These are phyloP conservation scores for Falco novaeseelandiae DNA, from an alignment of 2,797 vertebrate genomes.

Conservation along the genomic window DNA sequence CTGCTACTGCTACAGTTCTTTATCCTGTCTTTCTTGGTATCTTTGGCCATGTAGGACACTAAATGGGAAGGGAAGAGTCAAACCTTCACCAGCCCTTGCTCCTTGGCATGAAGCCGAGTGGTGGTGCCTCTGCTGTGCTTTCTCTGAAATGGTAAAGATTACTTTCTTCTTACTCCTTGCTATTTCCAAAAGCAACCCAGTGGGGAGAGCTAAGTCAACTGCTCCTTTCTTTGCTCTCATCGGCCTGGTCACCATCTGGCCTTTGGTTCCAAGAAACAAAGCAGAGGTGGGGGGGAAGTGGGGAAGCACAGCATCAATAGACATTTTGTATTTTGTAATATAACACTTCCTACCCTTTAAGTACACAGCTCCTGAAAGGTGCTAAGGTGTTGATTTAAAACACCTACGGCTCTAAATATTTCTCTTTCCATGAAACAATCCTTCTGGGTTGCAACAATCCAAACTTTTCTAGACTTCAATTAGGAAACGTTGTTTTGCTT, in stretches of 20 bases:
- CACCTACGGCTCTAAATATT: neutral
- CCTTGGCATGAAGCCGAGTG: neutral
- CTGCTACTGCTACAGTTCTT: neutral
- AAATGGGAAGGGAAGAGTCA: neutral
- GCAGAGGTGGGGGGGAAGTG: accelerated
- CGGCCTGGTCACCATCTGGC: neutral
- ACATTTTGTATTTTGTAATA: neutral
- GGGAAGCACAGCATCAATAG: neutral
- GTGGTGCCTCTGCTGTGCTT: neutral
- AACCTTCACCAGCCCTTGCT: neutral
- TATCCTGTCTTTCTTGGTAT: neutral
- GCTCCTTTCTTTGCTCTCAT: neutral
- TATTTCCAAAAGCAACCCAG: neutral
- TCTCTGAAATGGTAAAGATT: neutral
- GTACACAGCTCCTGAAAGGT: neutral
- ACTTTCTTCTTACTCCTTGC: neutral
- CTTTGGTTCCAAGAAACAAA: neutral
- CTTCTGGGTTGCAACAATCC: neutral
- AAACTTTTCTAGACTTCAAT: neutral
- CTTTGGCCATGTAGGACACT: neutral
- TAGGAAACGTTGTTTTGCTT: neutral
- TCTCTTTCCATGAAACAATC: neutral
- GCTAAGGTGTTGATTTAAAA: neutral
- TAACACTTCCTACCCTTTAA: neutral
- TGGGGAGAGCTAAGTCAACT: neutral